Conservation (phyloP, 2,113 vertebrate genomes). For the Sinocyclocheilus anophthalmus region DNA sequence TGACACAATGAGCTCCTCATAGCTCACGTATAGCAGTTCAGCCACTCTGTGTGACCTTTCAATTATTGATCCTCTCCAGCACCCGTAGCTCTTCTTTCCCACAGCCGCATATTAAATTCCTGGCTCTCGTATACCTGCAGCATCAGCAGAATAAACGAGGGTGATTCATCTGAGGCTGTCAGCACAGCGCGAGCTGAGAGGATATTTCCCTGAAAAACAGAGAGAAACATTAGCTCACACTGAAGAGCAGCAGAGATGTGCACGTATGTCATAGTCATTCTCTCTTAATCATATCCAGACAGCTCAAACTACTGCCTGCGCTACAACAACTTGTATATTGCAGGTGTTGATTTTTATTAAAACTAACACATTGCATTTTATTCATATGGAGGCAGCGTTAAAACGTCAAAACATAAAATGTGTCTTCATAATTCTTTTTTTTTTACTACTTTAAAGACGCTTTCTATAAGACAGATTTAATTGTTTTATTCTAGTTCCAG, state of each 20-base stretch:
- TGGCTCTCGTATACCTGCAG: slow-evolving; percentile 61
- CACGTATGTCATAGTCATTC: slow-evolving; percentile 59
- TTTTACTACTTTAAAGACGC: background rate
- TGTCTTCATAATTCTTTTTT: background rate
- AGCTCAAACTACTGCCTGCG: background rate
- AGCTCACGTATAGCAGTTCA: slow-evolving; percentile 39
- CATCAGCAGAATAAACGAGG: slow-evolving; percentile 64
- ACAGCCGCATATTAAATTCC: slow-evolving; percentile 50
- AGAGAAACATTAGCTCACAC: slow-evolving; percentile 59
- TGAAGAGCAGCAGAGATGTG: slow-evolving; percentile 46
- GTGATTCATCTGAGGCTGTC: slow-evolving; percentile 71
- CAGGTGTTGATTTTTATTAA: background rate
- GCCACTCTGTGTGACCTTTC: slow-evolving; percentile 64
- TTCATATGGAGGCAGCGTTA: background rate
- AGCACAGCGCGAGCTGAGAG: slow-evolving; percentile 63
- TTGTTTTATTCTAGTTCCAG: background rate
- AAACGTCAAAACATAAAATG: background rate
- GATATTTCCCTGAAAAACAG: slow-evolving; percentile 57
- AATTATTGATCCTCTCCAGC: slow-evolving; percentile 70
- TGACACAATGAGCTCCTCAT: background rate
- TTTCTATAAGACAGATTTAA: background rate
- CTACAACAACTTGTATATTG: background rate
- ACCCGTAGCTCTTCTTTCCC: slow-evolving; percentile 30
- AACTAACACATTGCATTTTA: background rate
- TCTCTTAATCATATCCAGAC: slow-evolving; percentile 43